A percentile compares a stretch with the other conserved stretches of the same genome.
Evolutionary conservation across 2,797 vertebrate genomes (phyloP).

Genomic region (Emydoidea blandingii): DNA sequence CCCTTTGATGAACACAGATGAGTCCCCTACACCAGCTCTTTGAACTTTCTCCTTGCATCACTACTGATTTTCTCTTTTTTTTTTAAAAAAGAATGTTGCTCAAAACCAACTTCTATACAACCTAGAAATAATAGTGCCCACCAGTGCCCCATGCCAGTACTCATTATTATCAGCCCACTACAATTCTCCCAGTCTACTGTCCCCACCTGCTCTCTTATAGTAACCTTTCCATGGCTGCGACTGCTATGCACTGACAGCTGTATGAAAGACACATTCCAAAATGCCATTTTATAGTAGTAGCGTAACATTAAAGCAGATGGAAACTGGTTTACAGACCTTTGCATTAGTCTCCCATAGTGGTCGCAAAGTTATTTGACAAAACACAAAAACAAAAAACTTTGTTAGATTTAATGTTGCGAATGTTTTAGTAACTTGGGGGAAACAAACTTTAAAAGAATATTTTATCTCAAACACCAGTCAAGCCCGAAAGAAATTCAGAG

Average conservation of each 20-base stretch:
- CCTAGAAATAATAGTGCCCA: not conserved
- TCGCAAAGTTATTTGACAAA: constrained; percentile 28
- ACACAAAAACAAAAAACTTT: not conserved
- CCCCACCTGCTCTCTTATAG: not conserved
- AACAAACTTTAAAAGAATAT: not conserved
- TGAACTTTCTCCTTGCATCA: not conserved
- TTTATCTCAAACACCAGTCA: constrained; percentile 5
- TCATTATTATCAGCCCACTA: not conserved
- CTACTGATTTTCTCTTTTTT: not conserved
- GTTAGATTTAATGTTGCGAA: not conserved
- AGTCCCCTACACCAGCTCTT: not conserved
- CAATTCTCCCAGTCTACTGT: not conserved
- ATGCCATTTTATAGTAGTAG: constrained; percentile 30
- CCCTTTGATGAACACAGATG: not conserved
- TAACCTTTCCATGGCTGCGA: constrained; percentile 18
- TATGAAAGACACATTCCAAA: not conserved
- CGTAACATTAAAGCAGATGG: constrained; percentile 4
- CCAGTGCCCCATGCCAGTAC: not conserved
- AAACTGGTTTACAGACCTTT: constrained; percentile 21
- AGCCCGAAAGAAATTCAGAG: not conserved
- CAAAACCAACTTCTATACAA: not conserved
- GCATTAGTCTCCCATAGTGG: not conserved
- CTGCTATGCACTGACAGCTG: not conserved
- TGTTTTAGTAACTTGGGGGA: not conserved
- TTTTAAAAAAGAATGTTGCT: not conserved